These are phyloP conservation scores for Sebastes alutus DNA, from an alignment of 2,797 vertebrate species.

Conservation along the genomic window DNA sequence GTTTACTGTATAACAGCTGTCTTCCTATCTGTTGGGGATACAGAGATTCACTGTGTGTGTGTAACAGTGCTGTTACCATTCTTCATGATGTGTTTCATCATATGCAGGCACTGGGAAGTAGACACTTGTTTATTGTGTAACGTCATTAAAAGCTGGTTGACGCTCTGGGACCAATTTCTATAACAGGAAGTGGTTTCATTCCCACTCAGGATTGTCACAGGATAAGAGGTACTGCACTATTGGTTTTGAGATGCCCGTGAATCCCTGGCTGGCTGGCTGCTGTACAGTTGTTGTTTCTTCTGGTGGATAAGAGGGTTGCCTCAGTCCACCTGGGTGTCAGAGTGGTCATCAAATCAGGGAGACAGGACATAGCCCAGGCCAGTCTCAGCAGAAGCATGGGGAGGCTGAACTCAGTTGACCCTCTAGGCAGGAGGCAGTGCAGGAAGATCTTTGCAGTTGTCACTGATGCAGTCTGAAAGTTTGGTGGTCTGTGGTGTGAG, in stretches of 20 bases:
- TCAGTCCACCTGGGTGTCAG: background rate
- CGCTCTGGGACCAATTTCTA: background rate
- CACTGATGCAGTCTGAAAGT: background rate
- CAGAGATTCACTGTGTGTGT: slow-evolving; percentile 61
- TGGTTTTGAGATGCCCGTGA: background rate
- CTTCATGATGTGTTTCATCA: background rate
- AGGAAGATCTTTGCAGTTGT: background rate
- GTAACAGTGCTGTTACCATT: background rate
- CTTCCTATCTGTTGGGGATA: slow-evolving; percentile 58
- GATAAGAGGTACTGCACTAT: background rate
- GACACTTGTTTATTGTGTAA: background rate
- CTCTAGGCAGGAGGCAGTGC: background rate
- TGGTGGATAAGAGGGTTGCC: background rate
- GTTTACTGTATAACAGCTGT: slow-evolving; percentile 63
- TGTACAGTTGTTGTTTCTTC: slow-evolving; percentile 1
- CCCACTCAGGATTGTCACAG: background rate
- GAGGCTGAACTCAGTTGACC: slow-evolving; percentile 28
- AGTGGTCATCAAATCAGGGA: slow-evolving; percentile 5
- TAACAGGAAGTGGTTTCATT: background rate
- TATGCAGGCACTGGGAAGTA: background rate
- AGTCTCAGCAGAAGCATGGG: background rate
- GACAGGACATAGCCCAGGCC: background rate
- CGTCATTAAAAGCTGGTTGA: background rate
- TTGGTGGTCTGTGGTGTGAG: background rate
- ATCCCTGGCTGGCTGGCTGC: background rate